Evolutionary conservation across 2,888 invertebrate genomes (phyloP).

Genomic region (Eulithis prunata): DNA sequence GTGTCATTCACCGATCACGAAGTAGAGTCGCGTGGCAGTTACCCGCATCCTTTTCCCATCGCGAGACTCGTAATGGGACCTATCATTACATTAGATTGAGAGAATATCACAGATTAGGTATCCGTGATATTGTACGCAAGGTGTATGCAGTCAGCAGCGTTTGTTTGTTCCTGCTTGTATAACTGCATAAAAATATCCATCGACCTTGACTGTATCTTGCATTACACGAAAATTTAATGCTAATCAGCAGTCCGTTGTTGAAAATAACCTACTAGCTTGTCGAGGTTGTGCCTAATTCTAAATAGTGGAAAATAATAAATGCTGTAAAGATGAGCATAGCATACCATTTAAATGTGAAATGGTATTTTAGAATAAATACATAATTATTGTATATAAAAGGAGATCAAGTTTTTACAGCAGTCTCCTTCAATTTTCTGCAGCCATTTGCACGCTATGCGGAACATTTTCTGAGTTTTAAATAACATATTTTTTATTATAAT

Average conservation of each 20-base stretch:
- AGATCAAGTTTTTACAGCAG: neutral
- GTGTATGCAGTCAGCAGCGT: no score
- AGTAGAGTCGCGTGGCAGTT: conserved; percentile 2
- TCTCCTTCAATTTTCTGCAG: conserved; percentile 1
- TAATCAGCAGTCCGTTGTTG: neutral
- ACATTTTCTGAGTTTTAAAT: neutral
- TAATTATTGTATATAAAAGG: neutral
- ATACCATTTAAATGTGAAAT: conserved; percentile 1
- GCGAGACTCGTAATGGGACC: conserved; percentile 1
- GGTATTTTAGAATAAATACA: neutral
- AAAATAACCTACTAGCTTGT: neutral
- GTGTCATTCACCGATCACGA: conserved; percentile 15
- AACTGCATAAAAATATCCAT: no score
- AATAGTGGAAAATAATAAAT: neutral
- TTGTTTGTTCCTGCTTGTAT: no score
- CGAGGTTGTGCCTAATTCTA: neutral
- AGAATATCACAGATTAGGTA: neutral
- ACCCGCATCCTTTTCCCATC: conserved; percentile 32
- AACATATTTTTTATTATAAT: conserved; percentile 1
- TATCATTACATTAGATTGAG: neutral
- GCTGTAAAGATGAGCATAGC: neutral
- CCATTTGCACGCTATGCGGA: conserved; percentile 5
- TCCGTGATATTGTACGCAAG: no score
- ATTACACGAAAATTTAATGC: neutral
- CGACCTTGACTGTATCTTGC: no score